phyloP scores from a whole-genome alignment of 2,797 vertebrate species.

The Bovichtus variegatus region DNA sequence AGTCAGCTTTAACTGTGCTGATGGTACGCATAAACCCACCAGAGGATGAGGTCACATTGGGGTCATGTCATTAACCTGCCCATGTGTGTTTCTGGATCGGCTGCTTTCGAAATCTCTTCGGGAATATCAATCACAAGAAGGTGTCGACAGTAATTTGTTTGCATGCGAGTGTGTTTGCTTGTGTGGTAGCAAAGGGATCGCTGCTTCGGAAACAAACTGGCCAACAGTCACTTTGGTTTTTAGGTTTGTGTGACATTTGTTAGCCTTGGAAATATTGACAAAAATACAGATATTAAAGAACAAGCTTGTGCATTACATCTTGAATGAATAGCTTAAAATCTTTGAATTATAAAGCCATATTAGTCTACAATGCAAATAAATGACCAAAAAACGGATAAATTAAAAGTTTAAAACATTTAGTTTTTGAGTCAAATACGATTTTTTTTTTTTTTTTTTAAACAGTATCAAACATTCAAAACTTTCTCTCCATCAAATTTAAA shows the following conservation, averaged over 20 bases:
- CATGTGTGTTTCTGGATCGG: conserved; percentile 51
- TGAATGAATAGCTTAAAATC: background rate
- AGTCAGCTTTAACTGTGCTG: conserved; percentile 58
- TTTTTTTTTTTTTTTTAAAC: too few species aligned
- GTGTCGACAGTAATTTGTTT: conserved; percentile 31
- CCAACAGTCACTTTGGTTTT: background rate
- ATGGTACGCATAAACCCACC: conserved; percentile 35
- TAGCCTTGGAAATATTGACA: background rate
- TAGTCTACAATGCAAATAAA: background rate
- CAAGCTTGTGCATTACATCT: background rate
- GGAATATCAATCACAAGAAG: conserved; percentile 58
- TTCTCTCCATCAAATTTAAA: background rate
- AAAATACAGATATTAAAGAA: background rate
- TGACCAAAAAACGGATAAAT: background rate
- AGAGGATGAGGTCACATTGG: conserved; percentile 36
- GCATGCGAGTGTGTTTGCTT: conserved; percentile 1
- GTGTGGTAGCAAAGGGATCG: background rate
- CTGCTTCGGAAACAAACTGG: background rate
- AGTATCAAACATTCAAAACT: background rate
- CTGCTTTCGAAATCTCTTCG: conserved; percentile 39
- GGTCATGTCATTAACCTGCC: conserved; percentile 63
- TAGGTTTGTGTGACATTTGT: background rate
- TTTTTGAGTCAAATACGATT: background rate
- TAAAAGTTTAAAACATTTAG: background rate
- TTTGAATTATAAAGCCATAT: background rate